Percentiles rank a stretch among this genome's conserved stretches.
These are phyloP conservation scores for Darevskia mixta DNA, from an alignment of 2,797 vertebrate genomes.

Conservation along the genomic window DNA sequence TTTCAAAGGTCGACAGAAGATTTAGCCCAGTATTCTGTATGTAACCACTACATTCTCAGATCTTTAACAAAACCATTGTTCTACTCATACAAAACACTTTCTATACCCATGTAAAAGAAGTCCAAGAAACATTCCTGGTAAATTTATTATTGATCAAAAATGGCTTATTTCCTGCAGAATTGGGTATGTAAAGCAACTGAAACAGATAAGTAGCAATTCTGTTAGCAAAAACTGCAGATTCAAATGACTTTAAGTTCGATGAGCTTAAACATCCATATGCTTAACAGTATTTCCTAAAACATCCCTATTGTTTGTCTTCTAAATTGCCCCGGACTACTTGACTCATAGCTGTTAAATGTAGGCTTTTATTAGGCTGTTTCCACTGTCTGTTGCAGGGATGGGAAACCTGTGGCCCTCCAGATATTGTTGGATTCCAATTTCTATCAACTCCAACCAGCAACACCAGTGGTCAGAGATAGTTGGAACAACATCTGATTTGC, in stretches of 20 bases:
- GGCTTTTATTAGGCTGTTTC: background rate
- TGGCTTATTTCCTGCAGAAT: background rate
- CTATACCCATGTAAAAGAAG: background rate
- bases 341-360: background rate
- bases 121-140: background rate
- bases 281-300: background rate
- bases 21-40: background rate
- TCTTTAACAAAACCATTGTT: background rate
- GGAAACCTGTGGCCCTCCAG: too few species aligned
- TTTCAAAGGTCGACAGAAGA: background rate
- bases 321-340: background rate
- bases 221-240: background rate
- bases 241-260: too few species aligned
- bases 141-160: background rate
- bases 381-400: too few species aligned
- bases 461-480: too few species aligned
- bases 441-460: too few species aligned
- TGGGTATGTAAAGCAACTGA: background rate
- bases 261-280: background rate
- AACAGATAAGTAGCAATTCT: background rate
- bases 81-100: background rate
- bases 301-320: background rate
- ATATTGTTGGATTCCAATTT: too few species aligned
- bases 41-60: background rate
- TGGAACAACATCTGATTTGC: too few species aligned